These are phyloP conservation scores for Helicorthomorpha holstii DNA, from an alignment of 1,140 invertebrate genomes.

Conservation along the genomic window DNA sequence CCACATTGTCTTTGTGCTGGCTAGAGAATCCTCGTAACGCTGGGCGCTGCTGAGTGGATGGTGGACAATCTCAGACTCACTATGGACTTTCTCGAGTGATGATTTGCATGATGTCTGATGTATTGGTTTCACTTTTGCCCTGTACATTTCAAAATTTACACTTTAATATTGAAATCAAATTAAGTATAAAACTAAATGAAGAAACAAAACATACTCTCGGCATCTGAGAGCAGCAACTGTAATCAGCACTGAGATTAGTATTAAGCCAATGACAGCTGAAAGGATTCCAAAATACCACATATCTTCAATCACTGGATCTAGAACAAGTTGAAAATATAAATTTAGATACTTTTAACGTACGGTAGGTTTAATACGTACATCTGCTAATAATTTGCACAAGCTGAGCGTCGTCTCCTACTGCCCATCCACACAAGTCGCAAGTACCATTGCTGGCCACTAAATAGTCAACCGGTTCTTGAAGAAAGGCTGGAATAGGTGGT, in stretches of 20 bases:
- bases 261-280: background rate
- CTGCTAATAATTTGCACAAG: background rate
- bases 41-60: background rate
- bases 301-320: background rate
- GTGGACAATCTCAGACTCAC: background rate
- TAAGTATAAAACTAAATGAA: background rate
- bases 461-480: background rate
- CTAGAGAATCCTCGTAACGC: too few species aligned
- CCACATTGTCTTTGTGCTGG: background rate
- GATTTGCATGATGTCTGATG: background rate
- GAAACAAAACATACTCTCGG: background rate
- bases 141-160: background rate
- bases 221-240: background rate
- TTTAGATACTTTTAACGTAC: background rate
- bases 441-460: background rate
- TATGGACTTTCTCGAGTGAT: background rate
- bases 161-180: background rate
- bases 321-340: background rate
- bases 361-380: background rate
- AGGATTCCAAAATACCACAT: conserved; percentile 1
- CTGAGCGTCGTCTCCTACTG: background rate
- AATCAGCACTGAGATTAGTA: background rate
- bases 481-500: background rate
- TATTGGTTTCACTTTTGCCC: background rate
- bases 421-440: background rate